A percentile compares a stretch with the other conserved stretches of the same genome.
phyloP scores from a whole-genome alignment of 2,888 invertebrate genomes.

The Isotomurus palustris region DNA sequence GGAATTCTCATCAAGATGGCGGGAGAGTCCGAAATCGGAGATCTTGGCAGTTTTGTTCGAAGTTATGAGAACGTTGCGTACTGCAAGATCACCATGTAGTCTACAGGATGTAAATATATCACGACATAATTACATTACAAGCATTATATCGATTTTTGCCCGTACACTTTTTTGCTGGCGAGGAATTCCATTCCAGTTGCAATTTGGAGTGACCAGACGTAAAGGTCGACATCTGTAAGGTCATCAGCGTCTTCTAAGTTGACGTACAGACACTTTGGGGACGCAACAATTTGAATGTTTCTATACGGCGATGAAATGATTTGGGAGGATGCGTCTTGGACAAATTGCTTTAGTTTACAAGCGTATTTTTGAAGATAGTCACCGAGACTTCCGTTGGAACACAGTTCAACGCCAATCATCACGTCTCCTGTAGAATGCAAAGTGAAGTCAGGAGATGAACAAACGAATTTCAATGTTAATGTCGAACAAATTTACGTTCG shows the following conservation, averaged over 20 bases:
- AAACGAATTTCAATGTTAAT: not conserved
- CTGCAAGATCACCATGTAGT: slow-evolving; percentile 35
- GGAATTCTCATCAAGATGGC: slow-evolving; percentile 21
- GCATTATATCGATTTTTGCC: not conserved
- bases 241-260: slow-evolving; percentile 10
- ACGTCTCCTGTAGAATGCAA: slow-evolving; percentile 22
- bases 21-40: slow-evolving; percentile 31
- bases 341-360: not conserved
- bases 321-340: no score
- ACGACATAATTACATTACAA: not conserved
- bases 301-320: not conserved
- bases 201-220: slow-evolving; percentile 30
- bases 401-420: slow-evolving; percentile 33
- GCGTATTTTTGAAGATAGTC: slow-evolving; percentile 24
- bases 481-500: slow-evolving; percentile 20
- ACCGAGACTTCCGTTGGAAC: slow-evolving; percentile 30
- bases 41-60: slow-evolving; percentile 27
- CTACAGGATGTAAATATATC: no score
- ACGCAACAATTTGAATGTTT: not conserved
- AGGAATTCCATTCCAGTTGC: slow-evolving; percentile 36
- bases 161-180: slow-evolving; percentile 13
- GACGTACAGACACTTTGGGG: slow-evolving; percentile 8
- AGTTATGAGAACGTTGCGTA: slow-evolving; percentile 29
- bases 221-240: slow-evolving; percentile 21
- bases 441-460: not conserved